Percentiles rank a stretch among this genome's conserved stretches.
Conservation (phyloP, 92 coral and sea anemone genomes). For the Epizoanthus ramosus region DNA sequence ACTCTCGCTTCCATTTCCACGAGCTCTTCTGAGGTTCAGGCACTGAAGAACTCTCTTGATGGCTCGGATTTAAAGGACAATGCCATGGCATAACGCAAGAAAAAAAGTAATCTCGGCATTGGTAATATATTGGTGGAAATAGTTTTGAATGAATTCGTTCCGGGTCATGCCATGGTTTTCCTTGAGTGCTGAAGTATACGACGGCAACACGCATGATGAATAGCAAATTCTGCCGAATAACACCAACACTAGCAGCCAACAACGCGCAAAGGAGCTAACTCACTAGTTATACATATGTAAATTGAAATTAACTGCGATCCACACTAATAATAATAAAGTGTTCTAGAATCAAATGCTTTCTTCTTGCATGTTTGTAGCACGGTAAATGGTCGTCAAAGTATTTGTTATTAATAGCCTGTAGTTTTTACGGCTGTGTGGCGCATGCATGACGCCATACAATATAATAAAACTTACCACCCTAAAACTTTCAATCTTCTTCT, state of each 20-base stretch:
- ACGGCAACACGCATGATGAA: slow-evolving; percentile 35
- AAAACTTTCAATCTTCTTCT: slow-evolving; percentile 19
- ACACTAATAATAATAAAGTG: slow-evolving; percentile 27
- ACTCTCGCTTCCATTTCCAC: slow-evolving; percentile 30
- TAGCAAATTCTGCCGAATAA: slow-evolving; percentile 43
- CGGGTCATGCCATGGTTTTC: slow-evolving; percentile 38
- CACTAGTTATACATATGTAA: slow-evolving; percentile 25
- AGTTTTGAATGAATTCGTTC: slow-evolving; percentile 32
- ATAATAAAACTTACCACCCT: slow-evolving; percentile 28
- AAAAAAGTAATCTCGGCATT: slow-evolving; percentile 40
- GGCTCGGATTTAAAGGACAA: slow-evolving; percentile 21
- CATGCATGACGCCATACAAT: slow-evolving; percentile 28
- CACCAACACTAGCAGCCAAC: slow-evolving; percentile 37
- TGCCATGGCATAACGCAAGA: slow-evolving; percentile 54
- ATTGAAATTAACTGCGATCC: slow-evolving; percentile 20
- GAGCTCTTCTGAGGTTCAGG: slow-evolving; percentile 29
- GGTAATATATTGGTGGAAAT: slow-evolving; percentile 34
- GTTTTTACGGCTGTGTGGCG: slow-evolving; percentile 33
- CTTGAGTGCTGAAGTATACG: slow-evolving; percentile 35
- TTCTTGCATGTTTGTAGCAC: slow-evolving; percentile 27
- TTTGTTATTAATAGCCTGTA: background rate
- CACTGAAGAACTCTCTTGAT: slow-evolving; percentile 28
- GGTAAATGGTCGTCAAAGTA: slow-evolving; percentile 35
- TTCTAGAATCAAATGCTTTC: slow-evolving; percentile 14
- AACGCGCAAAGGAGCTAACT: slow-evolving; percentile 30